These are phyloP conservation scores for Asarcornis scutulata DNA, from an alignment of 2,113 vertebrate genomes.

Conservation along the genomic window DNA sequence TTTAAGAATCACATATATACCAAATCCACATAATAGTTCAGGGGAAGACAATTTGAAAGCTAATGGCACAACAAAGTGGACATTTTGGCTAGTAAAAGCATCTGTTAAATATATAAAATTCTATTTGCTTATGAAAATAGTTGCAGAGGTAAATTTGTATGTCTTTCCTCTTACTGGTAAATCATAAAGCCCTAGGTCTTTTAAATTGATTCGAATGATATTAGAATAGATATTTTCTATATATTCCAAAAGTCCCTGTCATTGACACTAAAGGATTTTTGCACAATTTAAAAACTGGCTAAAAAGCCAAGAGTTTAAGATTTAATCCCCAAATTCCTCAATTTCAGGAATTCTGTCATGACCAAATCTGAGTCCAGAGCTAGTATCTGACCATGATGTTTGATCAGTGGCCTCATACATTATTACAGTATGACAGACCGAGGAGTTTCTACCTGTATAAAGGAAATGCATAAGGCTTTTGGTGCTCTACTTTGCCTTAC, in stretches of 20 bases:
- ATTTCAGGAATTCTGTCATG: not conserved
- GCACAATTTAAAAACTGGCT: not conserved
- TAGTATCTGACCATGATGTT: not conserved
- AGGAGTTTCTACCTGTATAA: not conserved
- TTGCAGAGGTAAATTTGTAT: not conserved
- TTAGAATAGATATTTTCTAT: not conserved
- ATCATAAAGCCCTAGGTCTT: not conserved
- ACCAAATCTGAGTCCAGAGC: not conserved
- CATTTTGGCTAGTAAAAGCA: not conserved
- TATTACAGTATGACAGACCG: not conserved
- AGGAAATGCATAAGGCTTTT: not conserved
- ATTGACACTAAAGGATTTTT: not conserved
- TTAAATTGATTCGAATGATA: not conserved
- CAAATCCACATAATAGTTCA: not conserved
- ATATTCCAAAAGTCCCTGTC: not conserved
- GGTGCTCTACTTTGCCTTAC: conserved; percentile 65
- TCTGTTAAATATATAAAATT: not conserved
- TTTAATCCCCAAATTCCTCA: not conserved
- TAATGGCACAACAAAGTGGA: not conserved
- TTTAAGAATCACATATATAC: not conserved
- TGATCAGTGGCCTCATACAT: not conserved
- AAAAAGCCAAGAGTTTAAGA: not conserved
- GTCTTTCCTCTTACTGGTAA: not conserved
- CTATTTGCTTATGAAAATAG: not conserved
- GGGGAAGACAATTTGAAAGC: not conserved